These are phyloP conservation scores for Bugulina stolonifera DNA, from an alignment of 2,888 invertebrate genomes.

Conservation along the genomic window DNA sequence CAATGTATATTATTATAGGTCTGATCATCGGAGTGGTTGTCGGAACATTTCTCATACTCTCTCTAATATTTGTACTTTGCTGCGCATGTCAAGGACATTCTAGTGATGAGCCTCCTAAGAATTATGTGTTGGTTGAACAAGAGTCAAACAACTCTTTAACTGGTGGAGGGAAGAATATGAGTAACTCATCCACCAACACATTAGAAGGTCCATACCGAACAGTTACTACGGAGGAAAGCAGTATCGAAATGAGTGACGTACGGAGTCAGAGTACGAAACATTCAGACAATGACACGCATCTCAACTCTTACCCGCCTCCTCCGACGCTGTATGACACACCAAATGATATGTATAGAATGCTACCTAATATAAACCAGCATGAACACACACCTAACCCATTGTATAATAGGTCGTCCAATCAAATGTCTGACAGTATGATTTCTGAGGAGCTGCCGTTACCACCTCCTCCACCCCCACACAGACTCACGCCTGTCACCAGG, in stretches of 20 bases:
- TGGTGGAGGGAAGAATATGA: neutral
- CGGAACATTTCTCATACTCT: slow-evolving; percentile 8
- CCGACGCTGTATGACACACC: slow-evolving; percentile 6
- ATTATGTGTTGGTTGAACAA: neutral
- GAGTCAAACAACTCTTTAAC: neutral
- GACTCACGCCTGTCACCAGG: neutral
- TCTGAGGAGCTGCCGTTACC: slow-evolving; percentile 16
- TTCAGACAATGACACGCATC: neutral
- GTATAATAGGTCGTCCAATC: neutral
- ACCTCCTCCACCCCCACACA: slow-evolving; percentile 6
- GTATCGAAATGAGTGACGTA: slow-evolving; percentile 8
- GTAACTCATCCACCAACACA: slow-evolving; percentile 18
- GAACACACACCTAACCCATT: neutral
- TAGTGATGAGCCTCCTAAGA: neutral
- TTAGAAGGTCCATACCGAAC: slow-evolving; percentile 1
- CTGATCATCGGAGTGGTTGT: slow-evolving; percentile 16
- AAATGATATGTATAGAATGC: neutral
- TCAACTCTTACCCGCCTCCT: neutral
- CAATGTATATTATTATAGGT: too few species aligned
- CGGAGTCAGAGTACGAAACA: slow-evolving; percentile 11
- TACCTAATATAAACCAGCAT: neutral
- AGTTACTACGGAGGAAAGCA: slow-evolving; percentile 5
- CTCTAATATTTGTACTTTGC: neutral
- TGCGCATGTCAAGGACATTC: slow-evolving; percentile 18
- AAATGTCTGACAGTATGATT: neutral